A percentile compares a stretch with the other conserved stretches of the same genome.
These are phyloP conservation scores for Callyntrura sp. DNA, from an alignment of 2,888 invertebrate genomes.

Conservation along the genomic window DNA sequence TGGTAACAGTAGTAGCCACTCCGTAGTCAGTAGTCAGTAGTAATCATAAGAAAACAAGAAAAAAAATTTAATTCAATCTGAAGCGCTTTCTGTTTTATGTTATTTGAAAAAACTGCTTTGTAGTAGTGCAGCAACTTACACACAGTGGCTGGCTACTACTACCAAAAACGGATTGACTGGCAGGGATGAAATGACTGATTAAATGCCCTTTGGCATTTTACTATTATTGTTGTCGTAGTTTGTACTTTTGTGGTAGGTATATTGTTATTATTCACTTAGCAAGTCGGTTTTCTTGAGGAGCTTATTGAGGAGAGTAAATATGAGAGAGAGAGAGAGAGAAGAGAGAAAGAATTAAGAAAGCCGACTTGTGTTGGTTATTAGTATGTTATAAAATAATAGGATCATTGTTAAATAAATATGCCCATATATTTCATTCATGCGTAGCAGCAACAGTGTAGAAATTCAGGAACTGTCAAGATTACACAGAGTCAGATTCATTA, in stretches of 20 bases:
- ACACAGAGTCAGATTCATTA: too few species aligned
- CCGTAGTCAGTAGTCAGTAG: constrained; percentile 8
- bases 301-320: not conserved
- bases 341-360: too few species aligned
- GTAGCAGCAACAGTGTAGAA: too few species aligned
- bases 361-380: too few species aligned
- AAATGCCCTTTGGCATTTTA: constrained; percentile 33
- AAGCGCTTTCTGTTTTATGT: constrained; percentile 17
- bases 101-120: too few species aligned
- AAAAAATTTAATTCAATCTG: constrained; percentile 45
- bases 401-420: too few species aligned
- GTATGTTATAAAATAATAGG: too few species aligned
- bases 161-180: too few species aligned
- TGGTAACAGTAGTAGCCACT: constrained; percentile 15
- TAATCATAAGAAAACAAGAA: constrained; percentile 23
- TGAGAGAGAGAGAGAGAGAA: not conserved
- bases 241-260: too few species aligned
- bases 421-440: too few species aligned
- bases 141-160: too few species aligned
- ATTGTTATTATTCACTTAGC: constrained; percentile 39
- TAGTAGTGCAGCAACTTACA: not conserved
- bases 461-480: too few species aligned
- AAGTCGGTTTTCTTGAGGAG: constrained; percentile 31
- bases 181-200: not conserved
- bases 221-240: constrained; percentile 20